These are phyloP conservation scores for Scaptomyza pallida DNA, from an alignment of 1,140 invertebrate species.

Conservation along the genomic window DNA sequence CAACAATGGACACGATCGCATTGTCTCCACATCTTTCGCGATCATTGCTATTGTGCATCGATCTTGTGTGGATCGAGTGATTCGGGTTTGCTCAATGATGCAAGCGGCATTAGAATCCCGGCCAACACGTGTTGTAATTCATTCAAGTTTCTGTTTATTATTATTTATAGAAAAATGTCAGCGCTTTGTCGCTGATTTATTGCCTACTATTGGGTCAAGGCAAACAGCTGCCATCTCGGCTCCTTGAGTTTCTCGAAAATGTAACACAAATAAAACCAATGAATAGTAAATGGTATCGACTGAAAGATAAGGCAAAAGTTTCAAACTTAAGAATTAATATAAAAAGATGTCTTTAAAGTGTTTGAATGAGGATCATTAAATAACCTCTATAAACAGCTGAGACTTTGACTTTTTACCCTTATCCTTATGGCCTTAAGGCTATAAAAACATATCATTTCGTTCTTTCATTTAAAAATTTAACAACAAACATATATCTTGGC, in stretches of 20 bases:
- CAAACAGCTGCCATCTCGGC: constrained; percentile 34
- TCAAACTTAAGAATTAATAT: not conserved
- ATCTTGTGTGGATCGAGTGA: constrained; percentile 32
- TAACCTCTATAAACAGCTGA: too few species aligned
- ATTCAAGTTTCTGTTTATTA: constrained; percentile 62
- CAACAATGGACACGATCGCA: constrained; percentile 65
- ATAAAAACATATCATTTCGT: too few species aligned
- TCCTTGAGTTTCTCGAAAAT: not conserved
- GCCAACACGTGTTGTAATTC: constrained; percentile 75
- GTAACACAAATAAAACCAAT: not conserved
- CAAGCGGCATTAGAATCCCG: constrained; percentile 34
- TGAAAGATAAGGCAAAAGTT: not conserved
- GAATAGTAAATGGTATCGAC: not conserved
- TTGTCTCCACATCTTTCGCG: constrained; percentile 70
- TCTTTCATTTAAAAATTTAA: too few species aligned
- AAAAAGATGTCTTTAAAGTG: not conserved
- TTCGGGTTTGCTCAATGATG: constrained; percentile 66
- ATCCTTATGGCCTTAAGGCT: too few species aligned
- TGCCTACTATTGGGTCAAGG: constrained; percentile 68
- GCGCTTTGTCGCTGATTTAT: constrained; percentile 69
- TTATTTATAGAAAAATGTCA: constrained; percentile 67
- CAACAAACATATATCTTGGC: too few species aligned
- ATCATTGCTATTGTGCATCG: constrained; percentile 48
- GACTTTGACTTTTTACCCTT: too few species aligned
- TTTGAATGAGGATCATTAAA: too few species aligned